These are phyloP conservation scores for Misgurnus mizolepis DNA, from an alignment of 2,113 vertebrate genomes.

Conservation along the genomic window DNA sequence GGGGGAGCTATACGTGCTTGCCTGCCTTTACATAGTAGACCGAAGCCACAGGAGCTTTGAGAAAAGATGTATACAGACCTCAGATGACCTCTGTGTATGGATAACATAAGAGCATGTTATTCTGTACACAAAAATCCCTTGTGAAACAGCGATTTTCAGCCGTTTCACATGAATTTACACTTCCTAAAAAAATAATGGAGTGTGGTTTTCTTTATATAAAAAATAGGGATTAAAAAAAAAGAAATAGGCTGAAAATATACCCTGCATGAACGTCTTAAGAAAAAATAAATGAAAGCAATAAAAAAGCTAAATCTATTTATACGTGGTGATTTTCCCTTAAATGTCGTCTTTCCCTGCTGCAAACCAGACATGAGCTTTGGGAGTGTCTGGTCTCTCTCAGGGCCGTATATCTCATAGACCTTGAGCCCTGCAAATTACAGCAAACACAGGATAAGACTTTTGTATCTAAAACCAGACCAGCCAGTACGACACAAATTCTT, in stretches of 20 bases:
- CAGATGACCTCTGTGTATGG: conserved; percentile 45
- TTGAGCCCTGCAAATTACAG: conserved; percentile 34
- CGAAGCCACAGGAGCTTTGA: neutral
- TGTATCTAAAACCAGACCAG: conserved; percentile 27
- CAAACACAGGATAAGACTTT: conserved; percentile 35
- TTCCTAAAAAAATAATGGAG: neutral
- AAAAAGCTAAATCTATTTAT: neutral
- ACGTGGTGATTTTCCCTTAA: neutral
- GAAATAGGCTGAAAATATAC: neutral
- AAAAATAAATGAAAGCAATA: neutral
- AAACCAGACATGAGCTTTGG: conserved; percentile 20
- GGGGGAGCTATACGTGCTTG: conserved; percentile 44
- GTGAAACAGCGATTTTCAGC: neutral
- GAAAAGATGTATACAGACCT: conserved; percentile 37
- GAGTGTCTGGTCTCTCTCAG: conserved; percentile 31
- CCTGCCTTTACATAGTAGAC: conserved; percentile 17
- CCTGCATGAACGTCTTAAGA: neutral
- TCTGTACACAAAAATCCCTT: neutral
- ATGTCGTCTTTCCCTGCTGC: conserved; percentile 3
- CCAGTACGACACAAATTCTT: conserved; percentile 20
- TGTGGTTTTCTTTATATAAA: neutral
- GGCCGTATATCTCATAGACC: conserved; percentile 29
- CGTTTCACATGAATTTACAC: conserved; percentile 3
- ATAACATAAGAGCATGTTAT: conserved; percentile 20
- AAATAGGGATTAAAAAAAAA: neutral